These are phyloP conservation scores for Geopemphigus sp. DNA, from an alignment of 1,140 invertebrate species.

Conservation along the genomic window DNA sequence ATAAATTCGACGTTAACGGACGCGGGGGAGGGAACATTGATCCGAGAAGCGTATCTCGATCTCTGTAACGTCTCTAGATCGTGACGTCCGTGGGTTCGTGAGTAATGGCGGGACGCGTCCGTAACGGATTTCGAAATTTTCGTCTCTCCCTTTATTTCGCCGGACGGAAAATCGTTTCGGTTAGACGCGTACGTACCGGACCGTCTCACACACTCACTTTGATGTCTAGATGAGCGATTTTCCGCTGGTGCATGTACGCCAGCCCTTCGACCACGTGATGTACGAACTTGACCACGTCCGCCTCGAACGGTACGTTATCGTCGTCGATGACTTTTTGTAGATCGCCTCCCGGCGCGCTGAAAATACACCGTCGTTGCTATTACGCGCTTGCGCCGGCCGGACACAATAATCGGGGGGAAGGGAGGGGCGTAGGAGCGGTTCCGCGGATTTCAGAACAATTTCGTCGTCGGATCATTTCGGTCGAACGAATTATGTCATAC, in stretches of 20 bases:
- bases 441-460: too few relatives aligned
- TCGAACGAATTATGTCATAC: too few relatives aligned
- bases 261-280: constrained; percentile 71
- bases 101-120: not conserved
- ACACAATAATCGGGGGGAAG: too few relatives aligned
- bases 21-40: constrained; percentile 3
- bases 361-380: constrained; percentile 1
- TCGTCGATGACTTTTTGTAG: constrained; percentile 73
- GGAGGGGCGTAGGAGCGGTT: too few relatives aligned
- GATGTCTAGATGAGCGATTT: constrained; percentile 77
- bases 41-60: not conserved
- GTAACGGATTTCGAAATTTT: constrained; percentile 4
- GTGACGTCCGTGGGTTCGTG: constrained; percentile 28
- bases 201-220: constrained; percentile 71
- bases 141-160: too few relatives aligned
- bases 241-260: constrained; percentile 68
- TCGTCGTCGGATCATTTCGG: too few relatives aligned
- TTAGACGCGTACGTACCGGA: too few relatives aligned
- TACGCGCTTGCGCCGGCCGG: too few relatives aligned
- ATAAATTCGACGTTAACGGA: constrained; percentile 15
- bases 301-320: constrained; percentile 70
- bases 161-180: too few relatives aligned
- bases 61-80: constrained; percentile 30
- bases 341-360: constrained; percentile 72
- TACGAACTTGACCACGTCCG: constrained; percentile 67